Conservation (phyloP, 2,888 invertebrate species). For the Acronicta alni region DNA sequence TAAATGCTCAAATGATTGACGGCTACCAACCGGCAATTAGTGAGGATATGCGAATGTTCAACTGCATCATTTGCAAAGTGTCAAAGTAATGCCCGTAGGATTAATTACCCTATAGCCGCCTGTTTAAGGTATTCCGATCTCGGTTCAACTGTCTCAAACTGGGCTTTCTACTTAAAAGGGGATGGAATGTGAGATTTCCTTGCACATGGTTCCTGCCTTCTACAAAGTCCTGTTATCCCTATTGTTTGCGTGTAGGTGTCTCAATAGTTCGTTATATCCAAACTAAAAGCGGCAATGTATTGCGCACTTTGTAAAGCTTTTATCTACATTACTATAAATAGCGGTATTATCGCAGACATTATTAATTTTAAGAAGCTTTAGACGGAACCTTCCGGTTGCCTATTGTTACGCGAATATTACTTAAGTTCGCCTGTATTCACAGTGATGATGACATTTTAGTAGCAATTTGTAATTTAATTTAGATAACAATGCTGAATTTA, state of each 20-base stretch:
- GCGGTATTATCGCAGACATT: slow-evolving; percentile 43
- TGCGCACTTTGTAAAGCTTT: slow-evolving; percentile 49
- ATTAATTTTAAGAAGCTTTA: slow-evolving; percentile 52
- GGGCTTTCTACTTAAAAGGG: slow-evolving; percentile 60
- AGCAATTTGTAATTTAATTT: slow-evolving; percentile 15
- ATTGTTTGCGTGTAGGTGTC: slow-evolving; percentile 53
- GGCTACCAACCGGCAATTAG: slow-evolving; percentile 53
- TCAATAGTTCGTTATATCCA: slow-evolving; percentile 54
- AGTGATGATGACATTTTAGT: slow-evolving; percentile 22
- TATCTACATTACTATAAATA: slow-evolving; percentile 56
- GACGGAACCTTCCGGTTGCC: slow-evolving; percentile 42
- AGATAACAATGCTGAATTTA: not conserved
- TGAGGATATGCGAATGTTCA: slow-evolving; percentile 46
- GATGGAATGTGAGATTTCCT: slow-evolving; percentile 61
- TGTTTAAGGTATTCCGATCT: slow-evolving; percentile 41
- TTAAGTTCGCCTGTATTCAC: slow-evolving; percentile 31
- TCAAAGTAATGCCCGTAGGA: slow-evolving; percentile 51
- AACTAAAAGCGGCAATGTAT: slow-evolving; percentile 49
- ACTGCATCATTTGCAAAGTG: slow-evolving; percentile 50
- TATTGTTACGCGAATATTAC: slow-evolving; percentile 47
- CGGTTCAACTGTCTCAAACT: slow-evolving; percentile 52
- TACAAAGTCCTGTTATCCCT: slow-evolving; percentile 38
- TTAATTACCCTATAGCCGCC: slow-evolving; percentile 49
- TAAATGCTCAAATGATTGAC: slow-evolving; percentile 49
- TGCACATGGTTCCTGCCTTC: slow-evolving; percentile 28